phyloP scores from a whole-genome alignment of 2,113 vertebrate species.

The Pomatorhinus ruficollis region DNA sequence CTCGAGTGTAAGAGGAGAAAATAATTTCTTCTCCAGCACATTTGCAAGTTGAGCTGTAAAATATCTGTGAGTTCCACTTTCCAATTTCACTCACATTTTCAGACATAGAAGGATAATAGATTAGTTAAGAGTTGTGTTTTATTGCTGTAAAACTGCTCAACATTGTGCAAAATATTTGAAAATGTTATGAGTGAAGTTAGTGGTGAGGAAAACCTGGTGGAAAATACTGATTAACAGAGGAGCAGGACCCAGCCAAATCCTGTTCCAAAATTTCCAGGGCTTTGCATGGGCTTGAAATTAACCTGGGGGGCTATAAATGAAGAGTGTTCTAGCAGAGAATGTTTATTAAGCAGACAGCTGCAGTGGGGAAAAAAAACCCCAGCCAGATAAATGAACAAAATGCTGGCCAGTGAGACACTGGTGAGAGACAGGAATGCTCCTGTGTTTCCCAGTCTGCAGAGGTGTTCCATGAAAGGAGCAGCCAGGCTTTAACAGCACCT shows the following conservation, averaged over 20 bases:
- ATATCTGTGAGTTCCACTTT: slow-evolving; percentile 33
- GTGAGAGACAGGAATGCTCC: not conserved
- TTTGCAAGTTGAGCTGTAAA: slow-evolving; percentile 56
- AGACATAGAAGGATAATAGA: slow-evolving; percentile 10
- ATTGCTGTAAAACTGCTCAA: slow-evolving; percentile 28
- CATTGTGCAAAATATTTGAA: slow-evolving; percentile 6
- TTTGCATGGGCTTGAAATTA: not conserved
- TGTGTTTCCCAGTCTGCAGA: not conserved
- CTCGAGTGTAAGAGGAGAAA: slow-evolving; percentile 30
- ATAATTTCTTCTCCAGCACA: slow-evolving; percentile 41
- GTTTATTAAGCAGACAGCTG: not conserved
- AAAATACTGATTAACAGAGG: not conserved
- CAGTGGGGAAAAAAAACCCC: not conserved
- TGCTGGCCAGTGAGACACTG: fast-evolving
- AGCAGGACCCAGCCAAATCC: not conserved
- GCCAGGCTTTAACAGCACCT: too few species aligned
- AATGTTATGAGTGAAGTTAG: not conserved
- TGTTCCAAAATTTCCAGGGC: not conserved
- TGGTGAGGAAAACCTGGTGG: not conserved
- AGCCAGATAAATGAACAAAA: not conserved
- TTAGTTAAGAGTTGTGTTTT: slow-evolving; percentile 35
- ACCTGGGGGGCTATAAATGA: not conserved
- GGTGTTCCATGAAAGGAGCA: not conserved
- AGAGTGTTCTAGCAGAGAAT: not conserved
- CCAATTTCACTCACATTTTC: slow-evolving; percentile 49